Evolutionary conservation across 2,888 invertebrate genomes (phyloP).

Genomic region (Drosophila fungiperda): DNA sequence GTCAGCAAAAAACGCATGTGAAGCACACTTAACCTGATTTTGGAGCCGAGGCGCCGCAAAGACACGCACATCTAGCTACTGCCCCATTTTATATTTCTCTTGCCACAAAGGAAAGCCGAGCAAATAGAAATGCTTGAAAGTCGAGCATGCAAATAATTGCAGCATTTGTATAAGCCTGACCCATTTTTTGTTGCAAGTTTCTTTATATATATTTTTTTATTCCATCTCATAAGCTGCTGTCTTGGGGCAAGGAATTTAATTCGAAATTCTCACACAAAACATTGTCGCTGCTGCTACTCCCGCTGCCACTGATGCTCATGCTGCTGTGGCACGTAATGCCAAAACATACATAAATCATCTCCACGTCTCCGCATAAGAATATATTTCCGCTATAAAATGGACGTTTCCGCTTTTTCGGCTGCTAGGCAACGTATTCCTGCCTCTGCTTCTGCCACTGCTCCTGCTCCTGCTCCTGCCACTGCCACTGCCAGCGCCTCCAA

Average conservation of each 20-base stretch:
- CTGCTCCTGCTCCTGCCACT: neutral
- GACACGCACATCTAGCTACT: constrained; percentile 37
- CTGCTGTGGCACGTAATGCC: constrained; percentile 67
- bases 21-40: constrained; percentile 73
- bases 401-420: constrained; percentile 78
- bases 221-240: constrained; percentile 49
- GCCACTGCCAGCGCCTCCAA: neutral
- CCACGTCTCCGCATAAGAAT: constrained; percentile 79
- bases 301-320: constrained; percentile 12
- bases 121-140: constrained; percentile 61
- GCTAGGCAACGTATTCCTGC: constrained; percentile 19
- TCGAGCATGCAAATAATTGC: constrained; percentile 75
- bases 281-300: constrained; percentile 13
- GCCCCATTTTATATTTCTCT: constrained; percentile 28
- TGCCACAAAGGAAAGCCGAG: constrained; percentile 38
- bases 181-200: constrained; percentile 62
- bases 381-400: constrained; percentile 83
- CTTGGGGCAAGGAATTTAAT: constrained; percentile 63
- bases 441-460: neutral
- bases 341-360: constrained; percentile 81
- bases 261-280: constrained; percentile 53
- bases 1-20: constrained; percentile 72
- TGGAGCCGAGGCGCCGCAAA: constrained; percentile 45
- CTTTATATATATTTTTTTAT: constrained; percentile 30
- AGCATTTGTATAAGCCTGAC: constrained; percentile 72